These are phyloP conservation scores for Craterocephalus amniculus DNA, from an alignment of 2,797 vertebrate genomes.

Conservation along the genomic window DNA sequence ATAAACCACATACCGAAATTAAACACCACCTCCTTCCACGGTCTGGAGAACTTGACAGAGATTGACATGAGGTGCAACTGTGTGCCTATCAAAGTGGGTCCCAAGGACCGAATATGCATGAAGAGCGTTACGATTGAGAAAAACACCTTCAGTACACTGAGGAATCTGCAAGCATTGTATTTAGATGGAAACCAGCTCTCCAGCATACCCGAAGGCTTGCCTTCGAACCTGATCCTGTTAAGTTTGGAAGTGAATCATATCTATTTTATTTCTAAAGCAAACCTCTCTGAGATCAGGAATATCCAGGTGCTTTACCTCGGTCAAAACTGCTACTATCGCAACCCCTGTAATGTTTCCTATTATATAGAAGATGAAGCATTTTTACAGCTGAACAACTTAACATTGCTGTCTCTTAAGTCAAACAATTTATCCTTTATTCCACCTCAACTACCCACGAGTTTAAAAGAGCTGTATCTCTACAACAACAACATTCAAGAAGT, in stretches of 20 bases:
- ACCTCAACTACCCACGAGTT: slow-evolving; percentile 80
- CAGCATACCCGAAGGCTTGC: slow-evolving; percentile 88
- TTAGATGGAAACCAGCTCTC: slow-evolving; percentile 92
- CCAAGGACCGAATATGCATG: slow-evolving; percentile 87
- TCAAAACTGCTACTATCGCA: slow-evolving; percentile 95
- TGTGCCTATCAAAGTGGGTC: slow-evolving; percentile 87
- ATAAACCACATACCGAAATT: slow-evolving; percentile 91
- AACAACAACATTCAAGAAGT: slow-evolving; percentile 89
- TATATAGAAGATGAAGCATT: slow-evolving; percentile 86
- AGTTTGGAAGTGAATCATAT: slow-evolving; percentile 95
- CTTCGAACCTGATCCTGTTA: slow-evolving; percentile 84
- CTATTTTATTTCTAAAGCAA: slow-evolving; percentile 81
- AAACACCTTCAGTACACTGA: slow-evolving; percentile 83
- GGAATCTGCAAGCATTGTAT: slow-evolving; percentile 87
- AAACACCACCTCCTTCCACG: slow-evolving; percentile 82
- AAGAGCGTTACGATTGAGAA: slow-evolving; percentile 74
- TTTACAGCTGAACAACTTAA: slow-evolving; percentile 83
- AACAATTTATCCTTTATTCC: slow-evolving; percentile 92
- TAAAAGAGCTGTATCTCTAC: slow-evolving; percentile 91
- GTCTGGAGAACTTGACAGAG: slow-evolving; percentile 87
- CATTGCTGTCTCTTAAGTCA: slow-evolving; percentile 89
- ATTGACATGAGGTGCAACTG: slow-evolving; percentile 97
- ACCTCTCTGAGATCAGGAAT: slow-evolving; percentile 85
- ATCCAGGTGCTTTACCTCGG: slow-evolving; percentile 89
- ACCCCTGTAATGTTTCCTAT: slow-evolving; percentile 91